A percentile compares a stretch with the other conserved stretches of the same genome.
Conservation (phyloP, 2,888 invertebrate genomes). For the Scrobipalpa costella region DNA sequence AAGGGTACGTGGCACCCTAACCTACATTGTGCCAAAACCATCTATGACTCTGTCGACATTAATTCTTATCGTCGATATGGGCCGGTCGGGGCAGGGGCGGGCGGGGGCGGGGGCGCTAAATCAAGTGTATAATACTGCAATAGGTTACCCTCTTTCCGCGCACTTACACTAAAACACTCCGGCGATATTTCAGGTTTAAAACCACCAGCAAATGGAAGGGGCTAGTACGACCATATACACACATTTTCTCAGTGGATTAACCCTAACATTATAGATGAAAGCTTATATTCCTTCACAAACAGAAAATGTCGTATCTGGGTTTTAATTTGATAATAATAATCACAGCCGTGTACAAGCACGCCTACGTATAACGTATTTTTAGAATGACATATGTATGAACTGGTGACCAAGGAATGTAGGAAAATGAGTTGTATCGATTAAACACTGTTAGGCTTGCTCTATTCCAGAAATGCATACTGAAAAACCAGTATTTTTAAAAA, state of each 20-base stretch:
- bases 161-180: constrained; percentile 21
- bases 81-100: background rate
- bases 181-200: constrained; percentile 17
- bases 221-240: background rate
- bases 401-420: no score
- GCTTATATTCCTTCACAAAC: background rate
- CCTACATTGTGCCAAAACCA: background rate
- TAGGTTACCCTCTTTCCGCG: constrained; percentile 18
- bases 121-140: constrained; percentile 20
- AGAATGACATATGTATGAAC: no score
- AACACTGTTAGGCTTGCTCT: no score
- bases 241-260: background rate
- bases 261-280: background rate
- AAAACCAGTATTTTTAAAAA: no score
- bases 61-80: constrained; percentile 9
- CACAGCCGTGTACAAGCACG: no score
- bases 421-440: no score
- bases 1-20: background rate
- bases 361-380: no score
- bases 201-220: constrained; percentile 5
- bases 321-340: no score
- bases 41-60: constrained; percentile 3
- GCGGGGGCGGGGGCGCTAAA: constrained; percentile 12
- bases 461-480: no score
- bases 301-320: background rate